These are phyloP conservation scores for Caenorhabditis sp. DNA, from an alignment of 2,888 invertebrate genomes.

Conservation along the genomic window DNA sequence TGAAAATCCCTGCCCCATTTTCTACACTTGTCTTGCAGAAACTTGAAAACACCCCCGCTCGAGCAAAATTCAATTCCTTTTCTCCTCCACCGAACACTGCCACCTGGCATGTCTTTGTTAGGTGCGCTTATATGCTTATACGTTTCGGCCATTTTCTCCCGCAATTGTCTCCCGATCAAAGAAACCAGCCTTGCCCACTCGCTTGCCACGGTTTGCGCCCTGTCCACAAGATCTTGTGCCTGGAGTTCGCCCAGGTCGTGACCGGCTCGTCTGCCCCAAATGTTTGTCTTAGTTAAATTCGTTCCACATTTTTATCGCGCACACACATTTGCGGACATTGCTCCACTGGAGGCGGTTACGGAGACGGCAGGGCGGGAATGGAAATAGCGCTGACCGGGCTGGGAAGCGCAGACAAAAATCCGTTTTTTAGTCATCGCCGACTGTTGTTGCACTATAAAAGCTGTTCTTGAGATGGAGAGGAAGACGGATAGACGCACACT, in stretches of 20 bases:
- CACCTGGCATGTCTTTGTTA: slow-evolving; percentile 37
- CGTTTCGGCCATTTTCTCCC: background rate
- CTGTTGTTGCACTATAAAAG: slow-evolving; percentile 42
- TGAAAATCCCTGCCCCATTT: background rate
- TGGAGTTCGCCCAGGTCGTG: slow-evolving; percentile 1
- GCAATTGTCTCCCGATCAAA: slow-evolving; percentile 18
- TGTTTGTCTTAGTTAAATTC: slow-evolving; percentile 44
- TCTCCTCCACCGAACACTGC: slow-evolving; percentile 11
- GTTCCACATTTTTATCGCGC: slow-evolving; percentile 36
- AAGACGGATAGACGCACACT: slow-evolving; percentile 32
- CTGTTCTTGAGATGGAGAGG: slow-evolving; percentile 27
- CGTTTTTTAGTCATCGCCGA: slow-evolving; percentile 49
- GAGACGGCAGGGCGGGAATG: background rate
- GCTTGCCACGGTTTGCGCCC: background rate
- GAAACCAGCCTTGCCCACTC: slow-evolving; percentile 34
- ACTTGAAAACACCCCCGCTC: slow-evolving; percentile 2
- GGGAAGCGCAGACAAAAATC: slow-evolving; percentile 40
- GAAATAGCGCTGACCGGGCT: slow-evolving; percentile 24
- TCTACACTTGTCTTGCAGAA: background rate
- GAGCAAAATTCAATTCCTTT: slow-evolving; percentile 20
- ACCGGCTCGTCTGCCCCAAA: slow-evolving; percentile 36
- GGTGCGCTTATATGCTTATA: slow-evolving; percentile 22
- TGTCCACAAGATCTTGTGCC: slow-evolving; percentile 26
- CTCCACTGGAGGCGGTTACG: slow-evolving; percentile 27
- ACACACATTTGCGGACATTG: slow-evolving; percentile 44